phyloP scores from a whole-genome alignment of 2,113 vertebrate genomes.

The Pachyramphus minor region DNA sequence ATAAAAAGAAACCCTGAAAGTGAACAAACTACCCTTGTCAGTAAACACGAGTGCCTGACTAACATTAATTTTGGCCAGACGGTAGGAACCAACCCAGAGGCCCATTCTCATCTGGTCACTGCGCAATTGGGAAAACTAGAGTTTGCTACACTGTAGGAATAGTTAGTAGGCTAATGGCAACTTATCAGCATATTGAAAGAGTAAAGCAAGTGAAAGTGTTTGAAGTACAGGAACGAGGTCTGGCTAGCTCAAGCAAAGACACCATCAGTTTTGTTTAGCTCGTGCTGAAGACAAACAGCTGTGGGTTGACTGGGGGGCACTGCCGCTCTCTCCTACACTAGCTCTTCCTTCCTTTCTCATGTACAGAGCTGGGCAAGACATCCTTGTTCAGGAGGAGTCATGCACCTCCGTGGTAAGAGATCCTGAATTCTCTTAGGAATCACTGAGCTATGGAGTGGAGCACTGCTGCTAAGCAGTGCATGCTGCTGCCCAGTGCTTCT shows the following conservation, averaged over 20 bases:
- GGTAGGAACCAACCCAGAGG: background rate
- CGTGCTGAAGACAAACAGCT: background rate
- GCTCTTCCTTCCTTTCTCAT: background rate
- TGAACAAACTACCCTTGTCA: rapidly evolving
- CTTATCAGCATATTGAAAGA: background rate
- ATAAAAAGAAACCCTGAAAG: background rate
- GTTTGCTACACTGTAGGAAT: background rate
- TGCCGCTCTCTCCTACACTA: rapidly evolving
- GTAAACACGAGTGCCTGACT: rapidly evolving
- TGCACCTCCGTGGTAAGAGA: rapidly evolving
- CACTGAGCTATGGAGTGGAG: rapidly evolving
- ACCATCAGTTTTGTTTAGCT: background rate
- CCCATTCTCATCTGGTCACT: background rate
- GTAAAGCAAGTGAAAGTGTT: background rate
- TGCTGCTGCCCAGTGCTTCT: rapidly evolving
- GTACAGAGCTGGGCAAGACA: rapidly evolving
- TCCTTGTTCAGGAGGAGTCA: background rate
- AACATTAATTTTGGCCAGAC: background rate
- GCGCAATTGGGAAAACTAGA: background rate
- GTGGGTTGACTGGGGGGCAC: rapidly evolving
- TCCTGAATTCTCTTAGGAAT: background rate
- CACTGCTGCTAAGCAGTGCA: background rate
- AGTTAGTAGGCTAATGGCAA: background rate
- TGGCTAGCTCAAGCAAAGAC: background rate
- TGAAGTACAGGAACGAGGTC: background rate